phyloP scores from a whole-genome alignment of 2,888 invertebrate species.

The Patella caerulea region DNA sequence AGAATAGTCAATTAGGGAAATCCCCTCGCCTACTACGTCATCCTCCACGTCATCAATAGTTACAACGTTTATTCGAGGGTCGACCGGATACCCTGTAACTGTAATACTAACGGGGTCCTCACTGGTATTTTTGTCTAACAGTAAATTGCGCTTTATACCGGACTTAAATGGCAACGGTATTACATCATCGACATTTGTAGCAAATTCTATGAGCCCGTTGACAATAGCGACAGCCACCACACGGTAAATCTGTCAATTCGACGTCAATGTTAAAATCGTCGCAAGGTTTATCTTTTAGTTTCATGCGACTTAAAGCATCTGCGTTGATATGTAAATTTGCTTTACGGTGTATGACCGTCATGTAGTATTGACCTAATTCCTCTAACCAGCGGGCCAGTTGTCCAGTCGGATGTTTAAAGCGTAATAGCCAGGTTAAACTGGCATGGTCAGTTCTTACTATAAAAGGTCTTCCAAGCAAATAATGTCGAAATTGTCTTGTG shows the following conservation, averaged over 20 bases:
- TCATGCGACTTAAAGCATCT: neutral
- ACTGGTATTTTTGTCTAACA: too few relatives aligned
- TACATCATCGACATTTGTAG: too few relatives aligned
- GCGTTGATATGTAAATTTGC: neutral
- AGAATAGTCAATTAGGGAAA: too few relatives aligned
- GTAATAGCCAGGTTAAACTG: slow-evolving; percentile 26
- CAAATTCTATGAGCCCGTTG: neutral
- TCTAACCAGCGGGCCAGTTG: slow-evolving; percentile 29
- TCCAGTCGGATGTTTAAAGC: slow-evolving; percentile 15
- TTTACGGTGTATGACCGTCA: neutral
- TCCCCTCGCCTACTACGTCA: too few relatives aligned
- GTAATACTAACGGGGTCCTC: too few relatives aligned
- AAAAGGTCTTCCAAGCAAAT: slow-evolving; percentile 28
- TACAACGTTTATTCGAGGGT: too few relatives aligned
- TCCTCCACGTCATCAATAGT: too few relatives aligned
- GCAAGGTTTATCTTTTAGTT: neutral
- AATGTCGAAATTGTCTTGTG: slow-evolving; percentile 17
- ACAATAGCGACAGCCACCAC: neutral
- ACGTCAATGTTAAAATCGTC: neutral
- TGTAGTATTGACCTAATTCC: slow-evolving; percentile 4
- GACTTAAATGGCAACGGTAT: too few relatives aligned
- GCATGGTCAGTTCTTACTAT: slow-evolving; percentile 30
- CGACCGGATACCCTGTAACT: too few relatives aligned
- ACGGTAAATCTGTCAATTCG: neutral
- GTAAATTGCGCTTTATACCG: too few relatives aligned